A percentile compares a stretch with the other conserved stretches of the same genome.
These are phyloP conservation scores for Pachyramphus minor DNA, from an alignment of 2,113 vertebrate species.

Conservation along the genomic window DNA sequence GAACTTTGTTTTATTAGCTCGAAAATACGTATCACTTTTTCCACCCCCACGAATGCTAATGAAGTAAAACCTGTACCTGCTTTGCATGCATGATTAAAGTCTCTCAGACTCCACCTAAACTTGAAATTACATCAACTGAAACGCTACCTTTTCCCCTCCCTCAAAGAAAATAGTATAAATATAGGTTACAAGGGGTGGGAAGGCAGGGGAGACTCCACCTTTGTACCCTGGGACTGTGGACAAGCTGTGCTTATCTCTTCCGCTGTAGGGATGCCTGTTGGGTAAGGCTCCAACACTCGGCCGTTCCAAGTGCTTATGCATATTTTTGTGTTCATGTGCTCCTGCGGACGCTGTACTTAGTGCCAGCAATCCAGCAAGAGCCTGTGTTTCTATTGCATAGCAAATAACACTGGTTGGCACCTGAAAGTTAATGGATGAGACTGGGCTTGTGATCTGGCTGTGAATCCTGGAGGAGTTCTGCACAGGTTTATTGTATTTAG, in stretches of 20 bases:
- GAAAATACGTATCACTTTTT: rapidly evolving
- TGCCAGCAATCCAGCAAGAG: not conserved
- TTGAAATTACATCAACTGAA: not conserved
- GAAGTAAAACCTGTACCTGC: not conserved
- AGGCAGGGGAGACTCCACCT: not conserved
- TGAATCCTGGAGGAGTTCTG: not conserved
- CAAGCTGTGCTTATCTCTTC: not conserved
- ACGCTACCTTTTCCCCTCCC: not conserved
- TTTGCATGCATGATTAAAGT: not conserved
- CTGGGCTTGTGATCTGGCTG: not conserved
- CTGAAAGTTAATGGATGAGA: not conserved
- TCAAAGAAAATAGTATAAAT: rapidly evolving
- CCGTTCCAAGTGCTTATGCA: not conserved
- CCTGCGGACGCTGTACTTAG: not conserved
- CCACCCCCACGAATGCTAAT: rapidly evolving
- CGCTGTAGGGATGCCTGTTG: not conserved
- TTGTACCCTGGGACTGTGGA: not conserved
- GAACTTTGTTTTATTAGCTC: not conserved
- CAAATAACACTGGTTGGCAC: not conserved
- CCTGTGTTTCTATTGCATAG: not conserved
- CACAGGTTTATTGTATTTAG: rapidly evolving
- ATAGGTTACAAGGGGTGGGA: not conserved
- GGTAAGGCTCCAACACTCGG: not conserved
- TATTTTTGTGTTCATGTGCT: not conserved
- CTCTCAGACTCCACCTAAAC: not conserved